A percentile compares a stretch with the other conserved stretches of the same genome.
These are phyloP conservation scores for Thalassaphorura encarpata DNA, from an alignment of 1,140 invertebrate genomes.

Conservation along the genomic window DNA sequence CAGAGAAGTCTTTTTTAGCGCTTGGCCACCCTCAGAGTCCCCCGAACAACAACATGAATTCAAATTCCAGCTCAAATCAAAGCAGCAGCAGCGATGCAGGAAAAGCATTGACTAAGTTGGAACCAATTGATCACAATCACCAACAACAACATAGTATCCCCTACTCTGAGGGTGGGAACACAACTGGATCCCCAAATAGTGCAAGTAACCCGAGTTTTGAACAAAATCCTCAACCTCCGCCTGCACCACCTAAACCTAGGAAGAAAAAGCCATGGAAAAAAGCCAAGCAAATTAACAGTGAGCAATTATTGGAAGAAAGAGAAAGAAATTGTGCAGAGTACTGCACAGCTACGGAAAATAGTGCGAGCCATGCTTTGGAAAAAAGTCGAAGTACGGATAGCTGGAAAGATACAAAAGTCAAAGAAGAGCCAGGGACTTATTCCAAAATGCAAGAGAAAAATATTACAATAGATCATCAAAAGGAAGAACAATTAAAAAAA, in stretches of 20 bases:
- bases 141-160: no score
- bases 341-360: neutral
- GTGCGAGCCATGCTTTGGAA: neutral
- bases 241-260: no score
- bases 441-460: neutral
- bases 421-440: slow-evolving; percentile 1
- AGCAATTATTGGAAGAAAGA: slow-evolving; percentile 8
- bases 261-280: slow-evolving; percentile 10
- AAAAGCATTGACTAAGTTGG: neutral
- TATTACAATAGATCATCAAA: slow-evolving; percentile 5
- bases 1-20: neutral
- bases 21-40: neutral
- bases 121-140: no score
- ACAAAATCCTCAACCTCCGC: no score
- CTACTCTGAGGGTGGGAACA: slow-evolving; percentile 3
- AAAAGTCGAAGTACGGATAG: neutral
- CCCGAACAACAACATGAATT: no score
- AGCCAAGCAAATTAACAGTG: slow-evolving; percentile 5
- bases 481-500: neutral
- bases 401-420: neutral
- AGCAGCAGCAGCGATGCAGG: neutral
- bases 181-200: no score
- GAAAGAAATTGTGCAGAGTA: slow-evolving; percentile 8
- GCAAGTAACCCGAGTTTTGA: neutral
- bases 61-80: neutral